phyloP scores from a whole-genome alignment of 2,113 vertebrate species.

The Gymnogyps californianus region DNA sequence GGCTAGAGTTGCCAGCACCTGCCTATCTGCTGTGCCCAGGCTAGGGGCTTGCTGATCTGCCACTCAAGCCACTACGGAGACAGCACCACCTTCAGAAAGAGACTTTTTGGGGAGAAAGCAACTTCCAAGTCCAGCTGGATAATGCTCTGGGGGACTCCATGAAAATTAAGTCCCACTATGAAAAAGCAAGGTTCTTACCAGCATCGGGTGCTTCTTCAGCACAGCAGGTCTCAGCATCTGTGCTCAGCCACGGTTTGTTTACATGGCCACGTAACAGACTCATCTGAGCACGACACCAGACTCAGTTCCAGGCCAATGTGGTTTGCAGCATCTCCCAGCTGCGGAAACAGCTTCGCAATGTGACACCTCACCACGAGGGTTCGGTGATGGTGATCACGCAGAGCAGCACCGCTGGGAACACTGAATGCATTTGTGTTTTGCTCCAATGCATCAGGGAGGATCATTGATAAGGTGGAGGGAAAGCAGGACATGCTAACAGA shows the following conservation, averaged over 20 bases:
- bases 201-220: background rate
- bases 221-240: background rate
- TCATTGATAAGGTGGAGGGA: background rate
- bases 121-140: background rate
- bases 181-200: background rate
- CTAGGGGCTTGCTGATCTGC: background rate
- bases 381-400: accelerated
- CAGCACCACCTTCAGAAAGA: background rate
- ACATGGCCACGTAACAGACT: accelerated
- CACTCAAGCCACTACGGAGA: background rate
- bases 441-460: accelerated
- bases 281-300: accelerated
- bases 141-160: background rate
- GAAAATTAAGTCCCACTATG: background rate
- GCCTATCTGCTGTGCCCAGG: background rate
- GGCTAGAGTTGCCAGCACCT: background rate
- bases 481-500: background rate
- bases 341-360: background rate
- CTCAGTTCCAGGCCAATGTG: accelerated
- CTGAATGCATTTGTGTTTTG: background rate
- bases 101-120: background rate
- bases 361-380: background rate
- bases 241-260: accelerated
- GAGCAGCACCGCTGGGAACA: background rate
- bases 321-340: background rate